These are phyloP conservation scores for Rhabdophis nuchalis DNA, from an alignment of 2,797 vertebrate genomes.

Conservation along the genomic window DNA sequence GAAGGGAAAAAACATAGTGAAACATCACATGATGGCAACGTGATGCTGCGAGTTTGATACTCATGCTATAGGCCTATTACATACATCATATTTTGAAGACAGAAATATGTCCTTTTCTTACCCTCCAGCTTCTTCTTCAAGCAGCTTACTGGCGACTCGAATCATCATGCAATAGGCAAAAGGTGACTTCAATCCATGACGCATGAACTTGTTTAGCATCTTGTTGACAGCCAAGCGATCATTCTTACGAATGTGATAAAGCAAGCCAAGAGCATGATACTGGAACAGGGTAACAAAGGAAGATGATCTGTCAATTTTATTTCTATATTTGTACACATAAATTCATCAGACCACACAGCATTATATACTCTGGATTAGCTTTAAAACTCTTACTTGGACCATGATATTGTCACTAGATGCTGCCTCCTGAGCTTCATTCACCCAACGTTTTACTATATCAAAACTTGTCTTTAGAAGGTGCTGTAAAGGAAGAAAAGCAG, in stretches of 20 bases:
- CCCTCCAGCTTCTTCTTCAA: slow-evolving; percentile 78
- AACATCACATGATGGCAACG: no score
- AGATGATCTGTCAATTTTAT: neutral
- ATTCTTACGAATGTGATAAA: slow-evolving; percentile 77
- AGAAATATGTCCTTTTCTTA: slow-evolving; percentile 28
- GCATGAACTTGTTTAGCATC: slow-evolving; percentile 79
- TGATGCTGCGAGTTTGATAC: no score
- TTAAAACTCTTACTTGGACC: slow-evolving; percentile 72
- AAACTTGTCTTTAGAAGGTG: slow-evolving; percentile 78
- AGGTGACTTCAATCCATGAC: slow-evolving; percentile 76
- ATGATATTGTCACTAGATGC: slow-evolving; percentile 80
- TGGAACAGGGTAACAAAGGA: slow-evolving; percentile 34
- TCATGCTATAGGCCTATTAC: neutral
- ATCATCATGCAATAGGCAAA: slow-evolving; percentile 83
- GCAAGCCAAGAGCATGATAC: slow-evolving; percentile 78
- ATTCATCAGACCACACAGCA: neutral
- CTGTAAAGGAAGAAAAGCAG: slow-evolving; percentile 51
- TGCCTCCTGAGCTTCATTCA: slow-evolving; percentile 79
- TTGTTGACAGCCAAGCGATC: slow-evolving; percentile 79
- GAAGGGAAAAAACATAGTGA: no score
- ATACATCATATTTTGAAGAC: neutral
- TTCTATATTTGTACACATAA: neutral
- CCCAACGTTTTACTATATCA: slow-evolving; percentile 80
- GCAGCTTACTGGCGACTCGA: slow-evolving; percentile 76
- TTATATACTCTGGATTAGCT: neutral